Evolutionary conservation across 2,888 invertebrate genomes (phyloP).

Genomic region (Leptinotarsa juncta): DNA sequence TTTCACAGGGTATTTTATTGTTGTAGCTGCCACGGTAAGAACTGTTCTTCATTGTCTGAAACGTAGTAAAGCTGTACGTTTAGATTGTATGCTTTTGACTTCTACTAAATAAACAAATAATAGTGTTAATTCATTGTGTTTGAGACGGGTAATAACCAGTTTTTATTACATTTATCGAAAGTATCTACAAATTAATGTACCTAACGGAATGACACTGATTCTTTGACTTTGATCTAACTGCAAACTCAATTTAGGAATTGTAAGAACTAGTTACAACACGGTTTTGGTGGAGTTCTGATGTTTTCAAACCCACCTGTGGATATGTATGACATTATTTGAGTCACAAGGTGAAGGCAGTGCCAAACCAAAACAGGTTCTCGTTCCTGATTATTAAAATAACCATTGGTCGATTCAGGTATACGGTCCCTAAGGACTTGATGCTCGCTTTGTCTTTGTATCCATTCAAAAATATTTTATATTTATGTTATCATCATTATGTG

Average conservation of each 20-base stretch:
- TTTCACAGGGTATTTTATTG: slow-evolving; percentile 31
- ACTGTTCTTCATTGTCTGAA: background rate
- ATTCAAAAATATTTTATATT: background rate
- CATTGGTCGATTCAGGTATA: background rate
- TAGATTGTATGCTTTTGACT: background rate
- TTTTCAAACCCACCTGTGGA: background rate
- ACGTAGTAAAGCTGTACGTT: background rate
- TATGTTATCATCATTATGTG: background rate
- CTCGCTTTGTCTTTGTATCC: slow-evolving; percentile 4
- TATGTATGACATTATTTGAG: slow-evolving; percentile 1
- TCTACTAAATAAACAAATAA: background rate
- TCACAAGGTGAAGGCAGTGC: slow-evolving; percentile 6
- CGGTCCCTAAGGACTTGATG: background rate
- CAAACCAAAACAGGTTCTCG: slow-evolving; percentile 1
- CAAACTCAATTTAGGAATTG: background rate
- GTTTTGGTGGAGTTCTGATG: background rate
- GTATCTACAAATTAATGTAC: background rate
- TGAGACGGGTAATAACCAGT: slow-evolving; percentile 10
- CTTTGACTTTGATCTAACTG: background rate
- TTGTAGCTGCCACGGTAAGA: slow-evolving; percentile 37
- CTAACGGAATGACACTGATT: background rate
- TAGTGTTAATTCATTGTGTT: slow-evolving; percentile 1
- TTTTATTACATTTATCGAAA: background rate
- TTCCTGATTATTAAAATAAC: background rate
- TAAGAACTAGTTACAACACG: background rate